Base-by-base conservation (phyloP, 2,888 invertebrate genomes). In the Cacoxenus indagator region DNA sequence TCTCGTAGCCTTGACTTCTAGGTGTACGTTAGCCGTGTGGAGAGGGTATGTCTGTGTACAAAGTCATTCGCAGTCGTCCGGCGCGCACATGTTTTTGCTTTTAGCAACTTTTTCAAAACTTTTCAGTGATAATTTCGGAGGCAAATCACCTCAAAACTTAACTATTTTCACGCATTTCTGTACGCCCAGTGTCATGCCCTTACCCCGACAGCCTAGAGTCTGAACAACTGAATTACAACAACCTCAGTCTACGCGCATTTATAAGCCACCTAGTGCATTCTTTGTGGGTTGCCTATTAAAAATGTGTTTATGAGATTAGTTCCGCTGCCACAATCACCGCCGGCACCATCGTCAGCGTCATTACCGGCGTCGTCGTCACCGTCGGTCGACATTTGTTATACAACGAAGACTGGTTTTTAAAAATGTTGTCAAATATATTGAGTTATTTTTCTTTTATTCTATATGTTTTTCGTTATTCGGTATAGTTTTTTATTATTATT, bases 141-240 rank as follows among this genome's bases (percentile, higher is more conserved):
- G 73, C 68, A 82, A 79, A 75, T 82, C 79, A 80, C 76, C 82
- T 80, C 57, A 72, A 79, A 79, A 73, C 27, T 73, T 76, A 69
- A n/a, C 26, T 57, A 26, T 57, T 69, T 83, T 72, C 75, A 70
- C 71, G 71, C 82, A 76, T 70, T 69, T 69, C 29, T 9, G 9
- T 24, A 6, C 24, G 54, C 54, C 19, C 17, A n/a, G n/a, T n/a
- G n/a, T n/a, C n/a, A n/a, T 11, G 24, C 22, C 54, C 19, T n/a
- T 11, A 54, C 54, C 48, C 14, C 17, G 37, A 5, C 37, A 8
- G 11, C 46, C 46, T 11, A 19, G 5, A 19, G 79, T 81, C 79
- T 4, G 37, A 8, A 37, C 37, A 37, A 37, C 37, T 14, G 14
- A 8, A 37, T 37, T 8, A 37, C 37, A 37, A 14, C 9, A 8